Evolutionary conservation across 92 coral and sea anemone species (phyloP), one percentile per base, ranked within the genome.

Genomic region (Chrysogorgia sp.): DNA sequence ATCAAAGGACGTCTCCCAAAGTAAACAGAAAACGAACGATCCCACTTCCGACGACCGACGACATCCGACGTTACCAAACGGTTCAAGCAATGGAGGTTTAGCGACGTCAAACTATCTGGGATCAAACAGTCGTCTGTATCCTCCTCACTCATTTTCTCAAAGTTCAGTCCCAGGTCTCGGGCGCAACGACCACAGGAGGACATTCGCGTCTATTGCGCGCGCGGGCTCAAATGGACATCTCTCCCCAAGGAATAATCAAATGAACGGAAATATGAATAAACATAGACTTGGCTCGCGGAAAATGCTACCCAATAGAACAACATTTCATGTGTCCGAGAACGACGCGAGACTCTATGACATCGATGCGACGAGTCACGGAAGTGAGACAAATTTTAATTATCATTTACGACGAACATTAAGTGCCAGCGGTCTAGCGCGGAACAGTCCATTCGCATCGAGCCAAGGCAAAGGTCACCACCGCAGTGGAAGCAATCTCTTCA

Each of bases 391-490:
- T 56, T 85, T 88, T 0, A 77, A 67, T 48, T 58, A 86, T 14
- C 79, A 88, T 22, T 28, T 90, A 31, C 80, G 93, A 56, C 83
- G 98, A 71, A 87, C 98, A 41, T 85, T 87, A 25, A 94, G 98
- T 69, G 98, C 97, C 20, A 77, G 90, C 20, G 91, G 92, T 4
- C 55, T 88, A 34, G 83, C 86, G 52, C 68, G 86, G 32, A 64
- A 76, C 35, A 60, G 79, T 45, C 79, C 83, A n/a, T 50, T 75
- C 37, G 65, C 52, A 40, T 74, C 71, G 63, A 70, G 34, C 45
- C 58, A 31, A 31, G 81, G 81, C 66, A 28, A 20, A 23, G 75
- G 58, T 12, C 81, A 41, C 35, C 58, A 12, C 22, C 74, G 58
- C 29, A 77, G 5, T 89, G 92, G 41, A 55, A 84, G 92, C 14